Percentiles rank a stretch among this genome's conserved stretches.
Conservation (phyloP, 2,113 vertebrate species). For the Campylomormyrus numenius region DNA sequence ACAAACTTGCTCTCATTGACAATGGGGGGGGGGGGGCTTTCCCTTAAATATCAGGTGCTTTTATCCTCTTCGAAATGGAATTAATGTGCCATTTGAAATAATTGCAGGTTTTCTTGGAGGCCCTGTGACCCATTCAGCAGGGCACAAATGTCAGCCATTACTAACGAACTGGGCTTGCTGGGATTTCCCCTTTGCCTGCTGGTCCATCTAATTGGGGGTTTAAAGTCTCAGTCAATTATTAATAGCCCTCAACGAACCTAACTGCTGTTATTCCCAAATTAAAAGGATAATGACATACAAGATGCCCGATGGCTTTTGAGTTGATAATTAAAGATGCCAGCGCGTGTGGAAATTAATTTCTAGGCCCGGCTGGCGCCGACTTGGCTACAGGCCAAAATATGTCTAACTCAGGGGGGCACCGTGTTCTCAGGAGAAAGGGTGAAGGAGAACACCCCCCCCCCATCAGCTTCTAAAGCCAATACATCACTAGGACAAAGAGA, state of each 20-base stretch:
- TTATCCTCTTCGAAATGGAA: slow-evolving; percentile 7
- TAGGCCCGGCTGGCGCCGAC: not conserved
- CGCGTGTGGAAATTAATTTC: slow-evolving; percentile 21
- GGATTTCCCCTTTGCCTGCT: slow-evolving; percentile 53
- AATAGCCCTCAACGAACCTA: slow-evolving; percentile 41
- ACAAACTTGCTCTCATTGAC: not conserved
- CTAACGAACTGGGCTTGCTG: slow-evolving; percentile 53
- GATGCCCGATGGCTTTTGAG: slow-evolving; percentile 15
- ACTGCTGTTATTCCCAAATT: slow-evolving; percentile 27
- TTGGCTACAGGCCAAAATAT: not conserved
- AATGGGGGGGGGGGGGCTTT: not conserved
- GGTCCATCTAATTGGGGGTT: slow-evolving; percentile 55
- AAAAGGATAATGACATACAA: slow-evolving; percentile 40
- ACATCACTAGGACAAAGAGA: not conserved
- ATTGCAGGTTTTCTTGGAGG: not conserved
- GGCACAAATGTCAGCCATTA: slow-evolving; percentile 61
- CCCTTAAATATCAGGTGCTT: not conserved
- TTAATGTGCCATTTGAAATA: not conserved
- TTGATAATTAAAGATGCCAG: slow-evolving; percentile 32
- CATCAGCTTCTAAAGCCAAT: not conserved
- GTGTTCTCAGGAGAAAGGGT: not conserved
- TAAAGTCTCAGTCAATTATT: slow-evolving; percentile 64
- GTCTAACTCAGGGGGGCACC: not conserved
- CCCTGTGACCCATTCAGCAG: slow-evolving; percentile 21
- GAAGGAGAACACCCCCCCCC: not conserved